Conservation (phyloP, 1,140 invertebrate genomes). For the Phymastichus coffea region DNA sequence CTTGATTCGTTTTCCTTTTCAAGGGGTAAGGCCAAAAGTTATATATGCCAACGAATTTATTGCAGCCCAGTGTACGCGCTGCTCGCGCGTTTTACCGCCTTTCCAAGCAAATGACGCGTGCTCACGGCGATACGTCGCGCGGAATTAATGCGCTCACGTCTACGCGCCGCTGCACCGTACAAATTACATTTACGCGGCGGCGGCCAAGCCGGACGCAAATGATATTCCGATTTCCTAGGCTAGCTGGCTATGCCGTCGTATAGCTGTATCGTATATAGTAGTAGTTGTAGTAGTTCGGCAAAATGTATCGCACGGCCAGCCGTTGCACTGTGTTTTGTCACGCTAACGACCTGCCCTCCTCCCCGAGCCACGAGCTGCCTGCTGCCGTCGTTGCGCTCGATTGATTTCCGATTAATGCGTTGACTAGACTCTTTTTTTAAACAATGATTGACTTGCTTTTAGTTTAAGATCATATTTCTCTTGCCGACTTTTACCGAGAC, state of each 20-base stretch:
- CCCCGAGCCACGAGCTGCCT: background rate
- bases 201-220: conserved; percentile 32
- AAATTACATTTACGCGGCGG: conserved; percentile 30
- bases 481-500: too few species aligned
- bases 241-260: conserved; percentile 18
- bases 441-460: too few species aligned
- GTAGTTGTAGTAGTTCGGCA: too few species aligned
- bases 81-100: conserved; percentile 6
- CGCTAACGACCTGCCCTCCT: background rate
- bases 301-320: conserved; percentile 9
- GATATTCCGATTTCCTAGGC: conserved; percentile 30
- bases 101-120: conserved; percentile 8
- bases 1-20: too few species aligned
- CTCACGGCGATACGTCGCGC: conserved; percentile 5
- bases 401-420: conserved; percentile 11
- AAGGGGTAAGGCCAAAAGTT: too few species aligned
- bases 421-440: background rate
- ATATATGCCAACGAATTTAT: too few species aligned
- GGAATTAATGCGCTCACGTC: conserved; percentile 24
- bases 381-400: background rate
- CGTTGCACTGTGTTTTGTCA: conserved; percentile 10
- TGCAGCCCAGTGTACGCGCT: too few species aligned
- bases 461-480: too few species aligned
- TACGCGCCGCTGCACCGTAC: background rate
- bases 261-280: too few species aligned